Conservation (phyloP, 2,113 vertebrate species). For the Trematocara stigmaticum region DNA sequence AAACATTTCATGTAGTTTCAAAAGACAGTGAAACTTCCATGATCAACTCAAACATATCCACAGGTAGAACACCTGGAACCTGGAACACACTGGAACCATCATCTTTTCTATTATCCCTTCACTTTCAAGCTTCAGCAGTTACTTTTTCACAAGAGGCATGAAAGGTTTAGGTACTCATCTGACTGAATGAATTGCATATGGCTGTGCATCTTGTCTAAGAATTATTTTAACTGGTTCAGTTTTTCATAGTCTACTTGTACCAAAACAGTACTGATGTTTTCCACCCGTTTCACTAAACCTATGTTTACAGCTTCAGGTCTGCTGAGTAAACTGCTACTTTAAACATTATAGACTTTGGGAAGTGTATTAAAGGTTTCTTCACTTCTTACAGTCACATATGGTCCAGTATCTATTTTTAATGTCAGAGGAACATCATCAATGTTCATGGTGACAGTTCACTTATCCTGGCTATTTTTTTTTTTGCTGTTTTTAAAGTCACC, state of each 20-base stretch:
- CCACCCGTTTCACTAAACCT: background rate
- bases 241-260: background rate
- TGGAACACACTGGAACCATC: background rate
- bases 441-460: background rate
- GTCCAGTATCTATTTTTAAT: background rate
- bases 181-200: background rate
- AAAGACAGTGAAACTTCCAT: accelerated
- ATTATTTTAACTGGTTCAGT: background rate
- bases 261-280: background rate
- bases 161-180: accelerated
- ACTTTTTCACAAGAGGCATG: background rate
- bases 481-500: background rate
- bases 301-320: background rate
- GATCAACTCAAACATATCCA: background rate
- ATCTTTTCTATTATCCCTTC: background rate
- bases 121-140: background rate
- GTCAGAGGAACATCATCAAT: background rate
- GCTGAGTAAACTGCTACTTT: background rate
- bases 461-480: background rate
- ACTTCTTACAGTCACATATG: accelerated
- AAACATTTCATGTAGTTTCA: background rate
- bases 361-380: background rate
- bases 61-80: background rate
- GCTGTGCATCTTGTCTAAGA: accelerated
- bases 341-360: accelerated